Base-by-base conservation (phyloP, 1,140 invertebrate species). In the Venustaconcha ellipsiformis region DNA sequence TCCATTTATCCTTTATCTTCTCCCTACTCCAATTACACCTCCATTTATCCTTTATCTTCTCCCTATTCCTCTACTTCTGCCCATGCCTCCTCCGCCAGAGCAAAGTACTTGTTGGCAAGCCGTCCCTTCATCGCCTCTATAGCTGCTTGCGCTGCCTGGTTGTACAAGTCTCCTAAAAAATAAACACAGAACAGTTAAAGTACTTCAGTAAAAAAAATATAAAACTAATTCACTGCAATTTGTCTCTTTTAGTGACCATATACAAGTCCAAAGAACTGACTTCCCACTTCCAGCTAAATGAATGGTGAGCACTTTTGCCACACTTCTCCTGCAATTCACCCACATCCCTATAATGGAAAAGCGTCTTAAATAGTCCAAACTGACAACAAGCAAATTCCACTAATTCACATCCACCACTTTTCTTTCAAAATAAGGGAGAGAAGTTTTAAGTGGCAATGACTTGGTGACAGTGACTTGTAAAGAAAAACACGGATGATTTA, bases 111-210 rank as follows among this genome's bases (percentile, higher is more conserved):
- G 80, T 89, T 92, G 15, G 92, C 92, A 65, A 92, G 82, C 68
- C 91, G 87, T 69, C 92, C 92, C 78, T 93, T 92, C 91, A 92
- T 92, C 15, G 89, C 88, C 69, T 86, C 88, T 84, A 90, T 92
- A 6, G 92, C 92, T 58, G 80, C 80, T 70, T 93, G 92, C 63
- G 92, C 92, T 57, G 92, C 92, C 73, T 89, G 84, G 70, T 83
- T 91, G 82, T 89, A 93, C 67, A 92, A 78, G 66, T 92, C 91
- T 67, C 89, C 91, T 91, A 78, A 18, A 86, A 83, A 55, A 71
- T n/a, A 62, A 73, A 30, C 23, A 18, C 8, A 23, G 18, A 62
- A n/a, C 8, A 62, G 59, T 14, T 62, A 14, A 62, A 18, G 6
- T n/a, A 62, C 18, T 15, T 62, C 20, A 8, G 0, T 13, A 23